Percentiles rank a stretch among this genome's conserved stretches.
phyloP scores from a whole-genome alignment of 2,888 invertebrate genomes.

The Volucella zonaria region DNA sequence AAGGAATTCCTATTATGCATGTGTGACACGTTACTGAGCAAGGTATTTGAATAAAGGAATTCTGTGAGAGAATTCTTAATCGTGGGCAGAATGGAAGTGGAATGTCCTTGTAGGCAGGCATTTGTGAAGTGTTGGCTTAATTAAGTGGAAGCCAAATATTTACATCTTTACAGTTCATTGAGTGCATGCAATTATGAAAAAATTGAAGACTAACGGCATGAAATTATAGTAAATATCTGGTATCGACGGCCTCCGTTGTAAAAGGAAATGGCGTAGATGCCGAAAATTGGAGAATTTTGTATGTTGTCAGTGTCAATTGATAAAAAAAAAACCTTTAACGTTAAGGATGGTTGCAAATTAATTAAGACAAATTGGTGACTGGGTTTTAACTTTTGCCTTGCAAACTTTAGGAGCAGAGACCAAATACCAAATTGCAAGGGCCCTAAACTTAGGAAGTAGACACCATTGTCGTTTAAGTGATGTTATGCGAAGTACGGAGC shows the following conservation, averaged over 20 bases:
- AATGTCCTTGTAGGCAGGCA: constrained; percentile 12
- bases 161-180: constrained; percentile 55
- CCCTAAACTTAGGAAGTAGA: no score
- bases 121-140: constrained; percentile 31
- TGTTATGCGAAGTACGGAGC: no score
- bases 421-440: no score
- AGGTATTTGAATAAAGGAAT: constrained; percentile 48
- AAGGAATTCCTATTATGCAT: constrained; percentile 59
- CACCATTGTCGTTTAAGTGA: no score
- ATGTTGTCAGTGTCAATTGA: no score
- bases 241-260: neutral
- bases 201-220: neutral
- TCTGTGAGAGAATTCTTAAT: constrained; percentile 6
- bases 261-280: neutral
- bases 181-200: constrained; percentile 29
- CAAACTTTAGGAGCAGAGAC: no score
- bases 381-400: no score
- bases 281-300: no score
- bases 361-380: no score
- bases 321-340: no score
- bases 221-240: neutral
- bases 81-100: neutral
- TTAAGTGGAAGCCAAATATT: constrained; percentile 59
- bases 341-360: no score
- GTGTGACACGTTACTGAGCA: constrained; percentile 58